Evolutionary conservation across 2,113 vertebrate genomes (phyloP), one percentile per base, ranked within the genome.

Genomic region (Mystacornis crossleyi): DNA sequence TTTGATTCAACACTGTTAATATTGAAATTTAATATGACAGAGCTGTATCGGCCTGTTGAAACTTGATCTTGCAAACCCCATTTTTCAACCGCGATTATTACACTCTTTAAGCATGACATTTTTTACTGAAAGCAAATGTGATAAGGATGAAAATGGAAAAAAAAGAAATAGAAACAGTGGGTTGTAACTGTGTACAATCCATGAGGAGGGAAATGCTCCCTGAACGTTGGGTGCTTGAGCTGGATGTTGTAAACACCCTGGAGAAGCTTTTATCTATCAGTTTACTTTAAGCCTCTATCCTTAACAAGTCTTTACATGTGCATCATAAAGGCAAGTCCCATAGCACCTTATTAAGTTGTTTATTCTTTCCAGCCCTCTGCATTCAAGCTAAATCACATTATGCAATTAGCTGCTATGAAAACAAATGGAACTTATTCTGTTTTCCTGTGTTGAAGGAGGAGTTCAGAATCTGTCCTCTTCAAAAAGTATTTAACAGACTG

Each of bases 291-390:
- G 81, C 54, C 36, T 94, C 65, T 85, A 12, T 50, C 72, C 86
- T 80, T 93, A 96, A 96, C 96, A 98, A 97, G 96, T 91, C 94
- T 88, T 90, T 71, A 90, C 94, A 91, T 64, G 95, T 19, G n/a
- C 77, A 61, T 18, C 42, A 62, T 71, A 93, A 94, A 93, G 81
- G 78, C 92, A 95, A 84, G 55, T 97, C 98, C 97, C 97, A 95
- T 0, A 80, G 96, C 83, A 92, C 90, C 97, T 97, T 96, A 97
- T 98, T 98, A 98, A 97, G 95, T 98, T 98, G 97, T 98, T 98
- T 98, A 97, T 94, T 95, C 91, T 85, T 95, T 87, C 77, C 78
- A 96, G 89, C 70, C 88, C 88, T 83, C 95, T 87, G 82, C 77
- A 78, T 95, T 89, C 70, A 77, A 85, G 48, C n/a, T 83, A 89